Conservation (phyloP, 1,140 invertebrate genomes). For the Halictus rubicundus region DNA sequence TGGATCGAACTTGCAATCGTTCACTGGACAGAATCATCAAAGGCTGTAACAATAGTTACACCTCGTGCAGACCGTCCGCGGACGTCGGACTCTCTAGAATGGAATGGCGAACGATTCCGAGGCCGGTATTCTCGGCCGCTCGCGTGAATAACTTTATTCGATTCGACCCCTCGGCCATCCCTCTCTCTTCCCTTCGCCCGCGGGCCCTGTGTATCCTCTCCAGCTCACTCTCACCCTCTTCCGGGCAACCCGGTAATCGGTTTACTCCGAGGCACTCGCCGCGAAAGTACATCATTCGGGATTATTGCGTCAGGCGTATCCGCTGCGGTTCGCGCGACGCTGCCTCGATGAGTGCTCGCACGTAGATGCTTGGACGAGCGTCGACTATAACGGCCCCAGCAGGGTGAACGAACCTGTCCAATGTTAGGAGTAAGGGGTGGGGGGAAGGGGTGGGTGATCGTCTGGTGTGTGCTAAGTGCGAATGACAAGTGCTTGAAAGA, state of each 20-base stretch:
- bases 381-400: background rate
- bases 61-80: background rate
- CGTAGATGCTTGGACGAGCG: slow-evolving; percentile 16
- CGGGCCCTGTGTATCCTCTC: background rate
- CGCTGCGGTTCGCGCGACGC: slow-evolving; percentile 14
- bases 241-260: slow-evolving; percentile 50
- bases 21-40: background rate
- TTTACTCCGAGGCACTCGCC: slow-evolving; percentile 55
- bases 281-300: slow-evolving; percentile 58
- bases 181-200: no score
- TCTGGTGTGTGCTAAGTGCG: background rate
- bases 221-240: slow-evolving; percentile 2
- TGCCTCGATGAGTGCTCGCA: background rate
- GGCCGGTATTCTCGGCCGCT: slow-evolving; percentile 20
- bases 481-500: background rate
- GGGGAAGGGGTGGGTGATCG: background rate
- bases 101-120: slow-evolving; percentile 36
- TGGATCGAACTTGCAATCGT: no score
- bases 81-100: slow-evolving; percentile 13
- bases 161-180: slow-evolving; percentile 23
- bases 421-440: background rate
- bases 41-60: background rate
- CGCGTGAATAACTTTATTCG: slow-evolving; percentile 58
- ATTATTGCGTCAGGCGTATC: slow-evolving; percentile 59
- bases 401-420: background rate